Percentiles rank a stretch among this genome's conserved stretches.
Evolutionary conservation across 2,888 invertebrate genomes (phyloP).

Genomic region (Oegoconia quadripuncta): DNA sequence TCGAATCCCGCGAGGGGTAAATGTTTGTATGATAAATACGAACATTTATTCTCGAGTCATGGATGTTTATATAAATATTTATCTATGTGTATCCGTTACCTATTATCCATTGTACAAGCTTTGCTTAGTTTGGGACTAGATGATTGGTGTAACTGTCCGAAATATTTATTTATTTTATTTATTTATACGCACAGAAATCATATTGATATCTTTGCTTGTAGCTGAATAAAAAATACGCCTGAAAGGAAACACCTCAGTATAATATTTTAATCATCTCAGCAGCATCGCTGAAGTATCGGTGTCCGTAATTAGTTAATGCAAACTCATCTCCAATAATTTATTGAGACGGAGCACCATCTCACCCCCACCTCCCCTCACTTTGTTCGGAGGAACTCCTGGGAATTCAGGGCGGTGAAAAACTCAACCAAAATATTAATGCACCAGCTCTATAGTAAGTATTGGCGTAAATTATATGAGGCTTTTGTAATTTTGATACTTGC

Average conservation of each 20-base stretch:
- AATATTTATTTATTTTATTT: background rate
- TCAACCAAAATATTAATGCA: slow-evolving; percentile 78
- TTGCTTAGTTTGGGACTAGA: no score
- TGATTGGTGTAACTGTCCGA: background rate
- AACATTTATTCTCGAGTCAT: no score
- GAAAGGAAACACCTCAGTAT: background rate
- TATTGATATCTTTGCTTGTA: no score
- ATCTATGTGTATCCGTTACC: no score
- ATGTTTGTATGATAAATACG: no score
- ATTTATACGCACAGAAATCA: no score
- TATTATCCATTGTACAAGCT: no score
- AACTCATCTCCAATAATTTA: slow-evolving; percentile 75
- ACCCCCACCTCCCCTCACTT: slow-evolving; percentile 37
- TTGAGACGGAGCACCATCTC: slow-evolving; percentile 70
- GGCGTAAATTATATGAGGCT: slow-evolving; percentile 38
- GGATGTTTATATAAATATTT: no score
- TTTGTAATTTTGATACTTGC: slow-evolving; percentile 38
- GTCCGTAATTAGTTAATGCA: slow-evolving; percentile 76
- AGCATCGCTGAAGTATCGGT: slow-evolving; percentile 56
- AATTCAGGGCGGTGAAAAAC: slow-evolving; percentile 75
- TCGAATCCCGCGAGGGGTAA: no score
- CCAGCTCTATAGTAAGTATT: slow-evolving; percentile 66
- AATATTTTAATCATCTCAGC: slow-evolving; percentile 6
- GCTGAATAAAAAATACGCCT: background rate
- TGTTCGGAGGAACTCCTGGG: slow-evolving; percentile 47